Conservation (phyloP, 2,888 invertebrate species). For the Spialia ferax region DNA sequence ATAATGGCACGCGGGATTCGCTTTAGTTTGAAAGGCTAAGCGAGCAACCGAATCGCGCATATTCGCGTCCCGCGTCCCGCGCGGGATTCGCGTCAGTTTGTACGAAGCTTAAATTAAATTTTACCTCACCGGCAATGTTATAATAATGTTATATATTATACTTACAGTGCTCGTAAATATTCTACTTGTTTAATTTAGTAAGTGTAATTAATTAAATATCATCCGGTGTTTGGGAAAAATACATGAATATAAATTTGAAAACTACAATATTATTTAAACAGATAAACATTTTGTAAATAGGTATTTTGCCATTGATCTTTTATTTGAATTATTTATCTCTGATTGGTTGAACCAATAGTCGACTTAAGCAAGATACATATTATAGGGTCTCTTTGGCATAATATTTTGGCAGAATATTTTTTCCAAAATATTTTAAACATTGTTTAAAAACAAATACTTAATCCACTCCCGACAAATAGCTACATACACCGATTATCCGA, state of each 20-base stretch:
- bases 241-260: constrained; percentile 8
- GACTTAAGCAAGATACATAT: not conserved
- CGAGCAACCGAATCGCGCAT: too few species aligned
- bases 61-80: too few species aligned
- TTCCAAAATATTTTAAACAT: too few species aligned
- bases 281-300: constrained; percentile 19
- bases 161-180: not conserved
- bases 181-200: not conserved
- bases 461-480: too few species aligned
- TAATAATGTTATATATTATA: too few species aligned
- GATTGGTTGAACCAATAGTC: not conserved
- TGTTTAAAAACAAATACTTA: too few species aligned
- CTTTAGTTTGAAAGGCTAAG: too few species aligned
- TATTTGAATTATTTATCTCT: not conserved
- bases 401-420: too few species aligned
- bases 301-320: constrained; percentile 16
- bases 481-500: not conserved
- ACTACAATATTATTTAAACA: not conserved
- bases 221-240: constrained; percentile 11
- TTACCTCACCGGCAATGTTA: too few species aligned
- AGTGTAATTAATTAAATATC: constrained; percentile 1
- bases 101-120: too few species aligned
- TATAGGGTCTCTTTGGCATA: not conserved
- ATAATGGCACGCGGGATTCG: too few species aligned
- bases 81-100: too few species aligned